These are phyloP conservation scores for Agrotis exclamationis DNA, from an alignment of 2,888 invertebrate genomes.

Conservation along the genomic window DNA sequence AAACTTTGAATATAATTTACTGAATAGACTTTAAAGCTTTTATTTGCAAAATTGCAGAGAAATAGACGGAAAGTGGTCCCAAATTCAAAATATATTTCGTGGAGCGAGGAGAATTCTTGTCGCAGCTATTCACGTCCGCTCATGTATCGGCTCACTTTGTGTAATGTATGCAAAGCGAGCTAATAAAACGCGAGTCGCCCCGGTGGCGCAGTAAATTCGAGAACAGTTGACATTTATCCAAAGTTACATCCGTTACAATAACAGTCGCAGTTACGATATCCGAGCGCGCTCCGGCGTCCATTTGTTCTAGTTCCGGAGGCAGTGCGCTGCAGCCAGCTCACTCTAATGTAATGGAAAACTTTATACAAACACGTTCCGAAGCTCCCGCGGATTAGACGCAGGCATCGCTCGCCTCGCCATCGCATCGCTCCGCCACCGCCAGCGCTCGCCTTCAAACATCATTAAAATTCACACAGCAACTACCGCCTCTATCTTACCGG, in stretches of 20 bases:
- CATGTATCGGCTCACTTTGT: slow-evolving; percentile 77
- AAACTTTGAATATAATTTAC: slow-evolving; percentile 72
- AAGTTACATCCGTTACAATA: slow-evolving; percentile 90
- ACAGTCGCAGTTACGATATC: slow-evolving; percentile 88
- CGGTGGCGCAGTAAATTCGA: slow-evolving; percentile 86
- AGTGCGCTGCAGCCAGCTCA: slow-evolving; percentile 68
- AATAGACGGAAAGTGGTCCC: slow-evolving; percentile 47
- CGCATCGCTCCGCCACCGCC: slow-evolving; percentile 38
- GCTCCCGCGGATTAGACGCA: slow-evolving; percentile 79
- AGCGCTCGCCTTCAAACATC: slow-evolving; percentile 73
- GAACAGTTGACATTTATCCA: slow-evolving; percentile 90
- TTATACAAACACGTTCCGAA: slow-evolving; percentile 82
- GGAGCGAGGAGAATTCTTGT: slow-evolving; percentile 66
- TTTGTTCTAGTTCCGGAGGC: slow-evolving; percentile 86
- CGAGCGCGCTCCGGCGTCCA: slow-evolving; percentile 80
- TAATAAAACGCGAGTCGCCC: slow-evolving; percentile 85
- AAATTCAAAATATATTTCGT: slow-evolving; percentile 53
- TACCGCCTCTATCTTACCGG: slow-evolving; percentile 65
- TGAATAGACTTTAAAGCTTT: slow-evolving; percentile 58
- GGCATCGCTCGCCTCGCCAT: slow-evolving; percentile 61
- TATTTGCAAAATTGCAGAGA: slow-evolving; percentile 53
- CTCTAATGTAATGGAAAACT: slow-evolving; percentile 87
- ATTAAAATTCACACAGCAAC: slow-evolving; percentile 83
- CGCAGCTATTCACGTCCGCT: slow-evolving; percentile 70
- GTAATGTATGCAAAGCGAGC: slow-evolving; percentile 88